These are phyloP conservation scores for Lordiphosa andalusiaca DNA, from an alignment of 2,888 invertebrate genomes.

Conservation along the genomic window DNA sequence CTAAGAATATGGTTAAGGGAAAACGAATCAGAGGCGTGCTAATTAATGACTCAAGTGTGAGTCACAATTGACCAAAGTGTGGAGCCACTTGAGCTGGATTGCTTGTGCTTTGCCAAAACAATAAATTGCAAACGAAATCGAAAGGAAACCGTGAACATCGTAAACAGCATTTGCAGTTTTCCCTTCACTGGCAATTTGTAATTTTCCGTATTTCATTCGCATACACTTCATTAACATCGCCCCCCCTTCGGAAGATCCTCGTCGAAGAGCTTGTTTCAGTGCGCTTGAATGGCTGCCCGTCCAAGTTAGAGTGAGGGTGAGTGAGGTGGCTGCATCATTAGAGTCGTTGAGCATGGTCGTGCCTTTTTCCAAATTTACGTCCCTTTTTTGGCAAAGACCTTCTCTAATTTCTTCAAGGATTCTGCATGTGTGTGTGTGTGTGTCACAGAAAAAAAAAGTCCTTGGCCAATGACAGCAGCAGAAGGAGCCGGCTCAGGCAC, in stretches of 20 bases:
- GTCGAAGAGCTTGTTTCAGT: slow-evolving; percentile 38
- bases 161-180: slow-evolving; percentile 69
- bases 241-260: slow-evolving; percentile 45
- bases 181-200: slow-evolving; percentile 34
- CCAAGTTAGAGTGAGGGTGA: no score
- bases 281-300: slow-evolving; percentile 69
- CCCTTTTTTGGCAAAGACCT: slow-evolving; percentile 63
- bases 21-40: slow-evolving; percentile 3
- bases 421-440: slow-evolving; percentile 49
- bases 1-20: no score
- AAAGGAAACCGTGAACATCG: slow-evolving; percentile 75
- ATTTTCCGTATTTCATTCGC: slow-evolving; percentile 74
- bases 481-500: slow-evolving; percentile 54
- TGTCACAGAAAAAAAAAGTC: slow-evolving; percentile 64
- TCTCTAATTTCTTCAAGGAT: slow-evolving; percentile 69
- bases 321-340: slow-evolving; percentile 71
- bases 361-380: slow-evolving; percentile 60
- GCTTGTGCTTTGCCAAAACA: slow-evolving; percentile 35
- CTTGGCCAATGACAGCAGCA: slow-evolving; percentile 77
- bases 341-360: slow-evolving; percentile 64
- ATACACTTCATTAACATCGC: slow-evolving; percentile 71
- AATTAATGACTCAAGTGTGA: slow-evolving; percentile 40
- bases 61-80: slow-evolving; percentile 43
- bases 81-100: slow-evolving; percentile 50
- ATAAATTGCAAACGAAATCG: slow-evolving; percentile 72